Evolutionary conservation across 2,797 vertebrate species (phyloP).

Genomic region (Naso thynnoides): DNA sequence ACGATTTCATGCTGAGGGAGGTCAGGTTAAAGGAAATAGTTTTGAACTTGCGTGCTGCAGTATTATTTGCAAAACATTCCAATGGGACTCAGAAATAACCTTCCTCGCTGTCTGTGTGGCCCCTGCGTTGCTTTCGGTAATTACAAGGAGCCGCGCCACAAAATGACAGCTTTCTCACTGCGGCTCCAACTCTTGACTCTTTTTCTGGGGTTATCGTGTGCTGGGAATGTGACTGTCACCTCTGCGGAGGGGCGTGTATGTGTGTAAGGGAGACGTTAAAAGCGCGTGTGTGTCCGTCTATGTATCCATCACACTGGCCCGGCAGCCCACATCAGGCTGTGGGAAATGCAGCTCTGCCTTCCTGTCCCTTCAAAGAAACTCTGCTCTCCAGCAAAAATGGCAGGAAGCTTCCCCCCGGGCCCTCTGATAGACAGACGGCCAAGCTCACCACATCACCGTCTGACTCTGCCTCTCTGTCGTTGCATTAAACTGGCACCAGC

Average conservation of each 20-base stretch:
- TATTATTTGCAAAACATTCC: constrained; percentile 59
- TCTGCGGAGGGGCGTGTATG: background rate
- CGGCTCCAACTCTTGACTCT: constrained; percentile 34
- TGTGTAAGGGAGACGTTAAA: constrained; percentile 23
- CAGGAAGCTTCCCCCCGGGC: constrained; percentile 92
- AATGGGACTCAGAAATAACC: constrained; percentile 57
- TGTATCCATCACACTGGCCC: constrained; percentile 46
- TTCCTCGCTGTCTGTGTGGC: constrained; percentile 60
- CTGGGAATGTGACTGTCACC: constrained; percentile 31
- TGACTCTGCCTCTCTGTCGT: constrained; percentile 65
- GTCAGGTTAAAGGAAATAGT: constrained; percentile 29
- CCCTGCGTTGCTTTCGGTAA: constrained; percentile 55
- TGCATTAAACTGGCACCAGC: constrained; percentile 63
- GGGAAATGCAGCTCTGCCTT: constrained; percentile 96
- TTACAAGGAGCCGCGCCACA: constrained; percentile 64
- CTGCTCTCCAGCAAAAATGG: constrained; percentile 94
- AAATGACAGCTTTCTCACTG: constrained; percentile 77
- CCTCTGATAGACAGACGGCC: constrained; percentile 82
- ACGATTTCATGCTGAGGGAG: constrained; percentile 2
- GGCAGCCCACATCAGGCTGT: constrained; percentile 84
- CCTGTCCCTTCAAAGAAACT: constrained; percentile 98
- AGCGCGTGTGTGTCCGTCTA: background rate
- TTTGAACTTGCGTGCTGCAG: constrained; percentile 10
- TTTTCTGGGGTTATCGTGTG: constrained; percentile 54
- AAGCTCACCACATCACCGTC: constrained; percentile 78